Percentiles rank a stretch among this genome's conserved stretches.
Evolutionary conservation across 2,113 vertebrate genomes (phyloP).

Genomic region (Podocnemis expansa): DNA sequence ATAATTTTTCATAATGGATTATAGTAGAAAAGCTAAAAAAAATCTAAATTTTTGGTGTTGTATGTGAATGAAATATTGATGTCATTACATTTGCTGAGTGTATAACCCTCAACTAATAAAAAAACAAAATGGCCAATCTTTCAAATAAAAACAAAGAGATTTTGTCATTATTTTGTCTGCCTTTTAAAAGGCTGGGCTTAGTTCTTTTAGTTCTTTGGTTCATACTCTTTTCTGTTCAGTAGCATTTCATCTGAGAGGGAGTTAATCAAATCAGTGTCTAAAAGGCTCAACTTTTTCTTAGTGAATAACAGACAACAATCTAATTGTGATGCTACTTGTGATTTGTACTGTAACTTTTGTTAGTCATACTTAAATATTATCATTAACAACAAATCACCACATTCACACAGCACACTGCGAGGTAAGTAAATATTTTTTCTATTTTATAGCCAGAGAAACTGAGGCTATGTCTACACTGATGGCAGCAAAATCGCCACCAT

Average conservation of each 20-base stretch:
- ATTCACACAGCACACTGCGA: not conserved
- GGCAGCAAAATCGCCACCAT: too few species aligned
- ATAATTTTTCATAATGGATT: too few species aligned
- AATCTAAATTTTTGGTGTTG: too few species aligned
- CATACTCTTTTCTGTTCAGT: not conserved
- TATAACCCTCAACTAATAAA: too few species aligned
- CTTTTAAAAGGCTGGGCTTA: not conserved
- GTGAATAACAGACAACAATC: too few species aligned
- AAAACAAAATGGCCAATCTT: not conserved
- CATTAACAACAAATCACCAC: not conserved
- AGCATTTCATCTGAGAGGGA: not conserved
- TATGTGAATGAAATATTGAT: too few species aligned
- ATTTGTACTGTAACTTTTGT: not conserved
- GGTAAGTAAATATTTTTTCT: not conserved
- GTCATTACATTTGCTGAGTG: too few species aligned
- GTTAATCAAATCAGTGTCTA: not conserved
- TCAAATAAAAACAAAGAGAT: slow-evolving; percentile 21
- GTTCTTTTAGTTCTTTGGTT: not conserved
- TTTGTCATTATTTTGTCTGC: slow-evolving; percentile 32
- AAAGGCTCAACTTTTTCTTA: not conserved
- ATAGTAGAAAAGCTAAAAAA: too few species aligned
- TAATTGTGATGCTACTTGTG: too few species aligned
- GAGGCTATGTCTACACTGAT: too few species aligned
- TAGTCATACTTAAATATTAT: not conserved
- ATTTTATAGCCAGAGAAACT: not conserved